Base-by-base conservation (phyloP, 1,140 invertebrate species). In the Megalopta genalis region DNA sequence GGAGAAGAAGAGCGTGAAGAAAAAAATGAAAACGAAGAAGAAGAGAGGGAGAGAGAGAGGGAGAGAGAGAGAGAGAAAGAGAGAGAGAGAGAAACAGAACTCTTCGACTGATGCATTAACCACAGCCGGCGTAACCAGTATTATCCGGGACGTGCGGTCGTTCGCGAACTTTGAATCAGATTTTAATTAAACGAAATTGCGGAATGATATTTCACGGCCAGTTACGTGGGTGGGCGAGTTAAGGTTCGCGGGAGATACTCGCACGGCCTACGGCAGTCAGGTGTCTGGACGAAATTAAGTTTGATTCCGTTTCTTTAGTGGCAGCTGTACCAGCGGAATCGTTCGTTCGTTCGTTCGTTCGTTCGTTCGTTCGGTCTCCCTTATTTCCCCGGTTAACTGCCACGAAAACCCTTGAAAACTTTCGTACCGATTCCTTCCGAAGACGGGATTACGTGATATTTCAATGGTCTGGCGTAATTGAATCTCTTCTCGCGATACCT, bases 141-240 rank as follows among this genome's bases (percentile, higher is more conserved):
- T 82, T 81, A 87, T 81, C 62, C 82, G 60, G 62, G 77, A 57
- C 52, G 85, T 77, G 70, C 84, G 85, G 78, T 81, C 83, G 81
- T 83, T 83, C 49, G 81, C 70, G 57, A 91, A 91, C 88, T 89
- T 92, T 88, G 89, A 91, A 92, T 92, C 91, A 91, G 88, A 92
- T 91, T 93, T 93, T 93, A 93, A 93, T 93, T 93, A 92, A 93
- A 93, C 88, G 88, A 91, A 91, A 92, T 90, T 86, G 88, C 88
- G 86, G 89, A 92, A 93, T 91, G 90, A 92, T 92, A 87, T 88
- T 88, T 88, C 84, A 82, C 86, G 84, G 85, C 82, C 83, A 85
- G 83, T 79, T 88, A 87, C 84, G 83, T 80, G 75, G 82, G 75
- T 63, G 32, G 68, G 32, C 14, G 32, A 59, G 21, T 57, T 63